Evolutionary conservation across 2,888 invertebrate species (phyloP), one percentile per base, ranked within the genome.

Genomic region (Serripes groenlandicus): DNA sequence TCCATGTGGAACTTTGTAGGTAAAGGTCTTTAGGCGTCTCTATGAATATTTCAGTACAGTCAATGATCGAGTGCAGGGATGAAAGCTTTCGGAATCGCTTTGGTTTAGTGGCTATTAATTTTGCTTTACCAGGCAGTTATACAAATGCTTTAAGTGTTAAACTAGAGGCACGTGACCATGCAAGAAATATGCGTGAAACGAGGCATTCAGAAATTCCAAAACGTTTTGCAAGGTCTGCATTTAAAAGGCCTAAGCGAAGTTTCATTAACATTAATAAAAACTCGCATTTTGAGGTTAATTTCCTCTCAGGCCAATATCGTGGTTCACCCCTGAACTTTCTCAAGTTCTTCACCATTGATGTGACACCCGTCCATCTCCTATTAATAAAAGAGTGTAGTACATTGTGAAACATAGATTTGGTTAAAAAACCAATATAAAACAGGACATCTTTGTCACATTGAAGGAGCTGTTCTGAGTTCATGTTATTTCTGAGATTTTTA

Each of bases 1-100:
- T 81, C 86, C 81, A 88, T 26, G 85, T 85, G 7, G 66, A 62
- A 37, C 66, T 70, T 37, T 86, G 86, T n/a, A 86, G 62, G 9
- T 62, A 42, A 3, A 85, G 49, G 54, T 88, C 79, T 21, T 80
- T 69, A 30, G 87, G 87, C 37, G 75, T 79, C 49, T 87, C 80
- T 56, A 86, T 83, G 37, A 86, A 87, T 4, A 84, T 21, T 34
- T 84, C 71, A 0, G 84, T 81, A 42, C 81, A 84, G 54, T 84
- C 78, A 5, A 81, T 83, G 1, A 85, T 78, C 1, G 74, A 82
- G 52, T 82, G 74, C 5, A 84, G 34, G 35, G 77, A 80, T n/a
- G 66, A 66, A 1, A 85, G 37, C 21, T 60, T 56, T 32, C 76
- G 35, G 60, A 74, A 82, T 42, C 77, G 34, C 21, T 71, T 54